phyloP scores from a whole-genome alignment of 2,888 invertebrate genomes.

The Heliconius charithonia region DNA sequence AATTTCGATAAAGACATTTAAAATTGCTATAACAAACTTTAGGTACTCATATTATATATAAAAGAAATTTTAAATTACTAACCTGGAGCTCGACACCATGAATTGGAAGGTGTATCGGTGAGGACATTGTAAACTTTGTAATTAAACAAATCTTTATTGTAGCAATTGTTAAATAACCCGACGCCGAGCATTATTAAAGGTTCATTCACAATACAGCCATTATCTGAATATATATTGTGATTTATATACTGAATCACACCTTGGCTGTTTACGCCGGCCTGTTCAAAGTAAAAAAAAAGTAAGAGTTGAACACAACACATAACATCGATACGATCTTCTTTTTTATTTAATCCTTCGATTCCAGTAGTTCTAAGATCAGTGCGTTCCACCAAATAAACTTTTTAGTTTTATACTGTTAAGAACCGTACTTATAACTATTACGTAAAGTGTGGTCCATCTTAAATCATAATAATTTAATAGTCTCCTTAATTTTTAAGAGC shows the following conservation, averaged over 20 bases:
- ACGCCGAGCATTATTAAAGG: conserved; percentile 60
- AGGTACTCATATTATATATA: too few relatives aligned
- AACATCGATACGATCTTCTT: too few relatives aligned
- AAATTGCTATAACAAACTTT: too few relatives aligned
- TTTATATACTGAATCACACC: conserved; percentile 88
- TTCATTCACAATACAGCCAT: conserved; percentile 83
- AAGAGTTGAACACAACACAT: too few relatives aligned
- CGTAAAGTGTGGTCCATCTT: too few relatives aligned
- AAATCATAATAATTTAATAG: too few relatives aligned
- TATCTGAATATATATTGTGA: conserved; percentile 80
- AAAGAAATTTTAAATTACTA: conserved; percentile 40
- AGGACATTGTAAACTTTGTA: conserved; percentile 69
- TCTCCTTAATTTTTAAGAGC: too few relatives aligned
- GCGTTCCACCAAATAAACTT: too few relatives aligned
- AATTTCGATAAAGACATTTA: not conserved
- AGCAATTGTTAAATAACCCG: conserved; percentile 81
- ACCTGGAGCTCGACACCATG: conserved; percentile 88
- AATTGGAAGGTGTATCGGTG: conserved; percentile 87
- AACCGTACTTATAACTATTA: too few relatives aligned
- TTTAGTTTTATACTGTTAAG: too few relatives aligned
- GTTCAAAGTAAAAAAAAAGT: conserved; percentile 14
- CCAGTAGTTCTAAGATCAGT: too few relatives aligned
- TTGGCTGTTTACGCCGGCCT: conserved; percentile 82
- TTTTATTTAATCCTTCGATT: too few relatives aligned
- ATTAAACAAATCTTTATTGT: conserved; percentile 80